These are phyloP conservation scores for Ciconia boyciana DNA, from an alignment of 2,113 vertebrate genomes.

Conservation along the genomic window DNA sequence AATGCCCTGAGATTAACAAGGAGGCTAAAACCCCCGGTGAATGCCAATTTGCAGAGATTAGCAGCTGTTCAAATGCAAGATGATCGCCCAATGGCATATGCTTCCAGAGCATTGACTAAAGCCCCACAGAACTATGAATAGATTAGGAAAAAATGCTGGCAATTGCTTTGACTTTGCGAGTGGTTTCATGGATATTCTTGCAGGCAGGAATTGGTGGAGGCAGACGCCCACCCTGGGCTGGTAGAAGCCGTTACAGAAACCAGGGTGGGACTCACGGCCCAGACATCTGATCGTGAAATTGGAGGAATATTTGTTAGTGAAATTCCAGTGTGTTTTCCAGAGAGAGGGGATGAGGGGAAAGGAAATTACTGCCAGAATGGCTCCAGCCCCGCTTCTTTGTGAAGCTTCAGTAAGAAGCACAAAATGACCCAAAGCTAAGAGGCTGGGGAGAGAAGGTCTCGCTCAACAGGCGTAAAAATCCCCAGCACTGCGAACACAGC, in stretches of 20 bases:
- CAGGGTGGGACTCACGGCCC: not conserved
- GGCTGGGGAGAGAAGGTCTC: not conserved
- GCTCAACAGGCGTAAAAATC: not conserved
- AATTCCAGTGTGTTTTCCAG: conserved; percentile 52
- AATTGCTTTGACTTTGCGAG: conserved; percentile 28
- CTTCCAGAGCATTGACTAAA: conserved; percentile 28
- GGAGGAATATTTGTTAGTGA: conserved; percentile 37
- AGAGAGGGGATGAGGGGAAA: not conserved
- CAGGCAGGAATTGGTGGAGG: not conserved
- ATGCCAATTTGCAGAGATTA: conserved; percentile 41
- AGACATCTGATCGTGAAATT: conserved; percentile 32
- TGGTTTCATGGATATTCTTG: conserved; percentile 5
- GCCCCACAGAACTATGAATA: conserved; percentile 41
- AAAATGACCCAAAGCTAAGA: not conserved
- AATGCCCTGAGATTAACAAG: conserved; percentile 21
- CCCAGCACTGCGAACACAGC: rapidly evolving
- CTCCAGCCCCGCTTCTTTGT: not conserved
- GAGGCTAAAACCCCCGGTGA: not conserved
- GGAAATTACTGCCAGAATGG: not conserved
- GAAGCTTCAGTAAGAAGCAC: not conserved
- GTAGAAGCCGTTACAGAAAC: not conserved
- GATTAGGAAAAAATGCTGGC: conserved; percentile 60
- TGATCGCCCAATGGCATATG: conserved; percentile 30
- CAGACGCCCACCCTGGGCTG: not conserved
- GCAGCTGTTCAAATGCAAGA: conserved; percentile 56